phyloP scores from a whole-genome alignment of 2,888 invertebrate genomes.

The Lycocerus yunnanus region DNA sequence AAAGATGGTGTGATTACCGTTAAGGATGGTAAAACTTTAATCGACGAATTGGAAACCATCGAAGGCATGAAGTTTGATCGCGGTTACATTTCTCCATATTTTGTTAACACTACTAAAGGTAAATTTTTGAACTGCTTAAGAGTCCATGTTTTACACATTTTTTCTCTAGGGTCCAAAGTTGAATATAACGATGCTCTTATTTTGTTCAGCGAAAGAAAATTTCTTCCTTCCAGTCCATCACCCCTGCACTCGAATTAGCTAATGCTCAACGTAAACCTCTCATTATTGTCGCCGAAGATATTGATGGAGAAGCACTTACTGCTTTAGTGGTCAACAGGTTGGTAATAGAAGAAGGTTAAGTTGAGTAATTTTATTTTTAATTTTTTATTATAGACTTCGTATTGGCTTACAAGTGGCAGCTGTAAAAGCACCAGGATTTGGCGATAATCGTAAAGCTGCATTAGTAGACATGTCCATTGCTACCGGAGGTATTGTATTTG shows the following conservation, averaged over 20 bases:
- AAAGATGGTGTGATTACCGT: slow-evolving; percentile 99
- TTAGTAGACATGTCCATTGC: slow-evolving; percentile 57
- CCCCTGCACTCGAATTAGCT: slow-evolving; percentile 95
- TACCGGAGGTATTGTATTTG: slow-evolving; percentile 56
- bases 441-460: slow-evolving; percentile 58
- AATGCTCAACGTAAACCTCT: slow-evolving; percentile 93
- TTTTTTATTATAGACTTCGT: slow-evolving; percentile 44
- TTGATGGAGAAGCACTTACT: slow-evolving; percentile 59
- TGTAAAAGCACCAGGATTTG: slow-evolving; percentile 59
- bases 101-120: slow-evolving; percentile 97
- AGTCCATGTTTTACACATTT: not conserved
- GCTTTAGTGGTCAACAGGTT: slow-evolving; percentile 62
- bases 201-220: slow-evolving; percentile 96
- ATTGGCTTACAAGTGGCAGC: slow-evolving; percentile 59
- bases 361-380: not conserved
- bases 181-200: slow-evolving; percentile 97
- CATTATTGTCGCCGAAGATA: slow-evolving; percentile 71
- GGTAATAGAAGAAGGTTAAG: not conserved
- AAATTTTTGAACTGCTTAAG: not conserved
- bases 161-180: slow-evolving; percentile 78
- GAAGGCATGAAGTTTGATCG: slow-evolving; percentile 99
- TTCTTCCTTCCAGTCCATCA: slow-evolving; percentile 93
- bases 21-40: slow-evolving; percentile 97
- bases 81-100: slow-evolving; percentile 99
- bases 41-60: slow-evolving; percentile 93